phyloP scores from a whole-genome alignment of 2,113 vertebrate genomes.

The Acanthochromis polyacanthus region DNA sequence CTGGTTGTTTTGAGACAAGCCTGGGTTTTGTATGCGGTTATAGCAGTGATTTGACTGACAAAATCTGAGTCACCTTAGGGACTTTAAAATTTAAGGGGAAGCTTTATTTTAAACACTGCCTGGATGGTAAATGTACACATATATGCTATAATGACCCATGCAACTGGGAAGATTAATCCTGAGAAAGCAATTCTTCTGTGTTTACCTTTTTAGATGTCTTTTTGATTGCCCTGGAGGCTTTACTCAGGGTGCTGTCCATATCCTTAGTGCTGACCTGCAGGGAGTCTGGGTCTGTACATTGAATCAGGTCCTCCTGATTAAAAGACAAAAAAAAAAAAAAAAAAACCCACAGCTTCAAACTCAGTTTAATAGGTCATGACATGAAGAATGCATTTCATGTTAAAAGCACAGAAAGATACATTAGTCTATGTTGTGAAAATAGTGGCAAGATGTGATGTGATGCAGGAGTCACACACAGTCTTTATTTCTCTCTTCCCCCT shows the following conservation, averaged over 20 bases:
- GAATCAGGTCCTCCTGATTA: conserved; percentile 94
- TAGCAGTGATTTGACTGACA: no score
- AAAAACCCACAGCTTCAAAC: conserved; percentile 29
- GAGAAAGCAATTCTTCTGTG: not conserved
- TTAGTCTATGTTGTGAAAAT: conserved; percentile 7
- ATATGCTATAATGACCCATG: no score
- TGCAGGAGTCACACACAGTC: conserved; percentile 14
- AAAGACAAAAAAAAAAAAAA: conserved; percentile 36
- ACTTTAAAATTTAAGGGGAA: no score
- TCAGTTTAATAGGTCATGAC: conserved; percentile 18
- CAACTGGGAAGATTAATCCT: not conserved
- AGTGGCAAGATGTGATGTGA: not conserved
- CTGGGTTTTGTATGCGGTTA: no score
- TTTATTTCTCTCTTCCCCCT: conserved; percentile 34
- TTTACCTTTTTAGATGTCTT: conserved; percentile 98
- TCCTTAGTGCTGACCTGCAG: conserved; percentile 98
- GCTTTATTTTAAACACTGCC: no score
- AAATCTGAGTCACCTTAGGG: no score
- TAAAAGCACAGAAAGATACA: conserved; percentile 32
- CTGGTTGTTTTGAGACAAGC: no score
- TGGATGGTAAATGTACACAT: no score
- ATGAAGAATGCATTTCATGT: conserved; percentile 7
- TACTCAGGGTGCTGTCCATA: conserved; percentile 98
- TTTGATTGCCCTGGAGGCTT: conserved; percentile 97
- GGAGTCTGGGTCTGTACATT: conserved; percentile 91